phyloP scores from a whole-genome alignment of 2,797 vertebrate species.

The Microchirus variegatus region DNA sequence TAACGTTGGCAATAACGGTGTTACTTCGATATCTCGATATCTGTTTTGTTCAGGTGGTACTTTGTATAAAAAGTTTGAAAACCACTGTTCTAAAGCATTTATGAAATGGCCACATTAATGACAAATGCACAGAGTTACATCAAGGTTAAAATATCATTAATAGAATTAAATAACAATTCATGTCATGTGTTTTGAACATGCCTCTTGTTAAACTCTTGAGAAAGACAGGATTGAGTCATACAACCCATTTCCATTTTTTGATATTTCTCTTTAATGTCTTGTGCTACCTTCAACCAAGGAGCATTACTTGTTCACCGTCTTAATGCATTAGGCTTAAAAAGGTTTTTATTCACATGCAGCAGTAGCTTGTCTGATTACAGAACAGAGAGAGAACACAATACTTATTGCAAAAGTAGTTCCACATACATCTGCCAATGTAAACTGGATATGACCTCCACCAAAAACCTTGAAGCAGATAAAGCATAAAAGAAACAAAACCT shows the following conservation, averaged over 20 bases:
- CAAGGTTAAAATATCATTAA: too few relatives aligned
- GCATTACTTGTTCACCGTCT: slow-evolving; percentile 61
- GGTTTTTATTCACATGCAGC: slow-evolving; percentile 82
- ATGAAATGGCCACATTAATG: too few relatives aligned
- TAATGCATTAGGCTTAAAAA: slow-evolving; percentile 71
- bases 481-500: slow-evolving; percentile 69
- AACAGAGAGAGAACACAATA: slow-evolving; percentile 67
- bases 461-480: slow-evolving; percentile 64
- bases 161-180: too few relatives aligned
- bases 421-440: slow-evolving; percentile 49
- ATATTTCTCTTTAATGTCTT: slow-evolving; percentile 70
- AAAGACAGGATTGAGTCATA: slow-evolving; percentile 32
- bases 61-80: too few relatives aligned
- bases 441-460: slow-evolving; percentile 22
- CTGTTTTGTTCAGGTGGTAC: too few relatives aligned
- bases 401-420: slow-evolving; percentile 52
- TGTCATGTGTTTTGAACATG: too few relatives aligned
- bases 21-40: too few relatives aligned
- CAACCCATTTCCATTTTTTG: slow-evolving; percentile 35
- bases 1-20: too few relatives aligned
- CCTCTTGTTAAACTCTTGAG: not conserved
- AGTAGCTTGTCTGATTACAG: slow-evolving; percentile 75
- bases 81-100: too few relatives aligned
- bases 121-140: too few relatives aligned
- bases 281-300: slow-evolving; percentile 68